Evolutionary conservation across 1,140 invertebrate species (phyloP).

Genomic region (Geopemphigus sp.): DNA sequence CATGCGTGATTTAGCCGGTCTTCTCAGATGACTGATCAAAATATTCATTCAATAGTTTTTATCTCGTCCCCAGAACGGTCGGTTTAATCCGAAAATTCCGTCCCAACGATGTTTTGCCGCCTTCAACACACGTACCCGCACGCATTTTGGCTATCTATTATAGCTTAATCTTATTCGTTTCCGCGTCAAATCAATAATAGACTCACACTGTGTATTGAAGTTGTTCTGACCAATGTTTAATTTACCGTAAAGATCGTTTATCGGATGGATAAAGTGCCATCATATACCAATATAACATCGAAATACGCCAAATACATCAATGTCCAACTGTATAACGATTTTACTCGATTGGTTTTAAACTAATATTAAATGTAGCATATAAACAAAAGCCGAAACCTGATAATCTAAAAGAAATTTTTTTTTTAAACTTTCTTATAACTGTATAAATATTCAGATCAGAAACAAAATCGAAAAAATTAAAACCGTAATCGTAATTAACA

Average conservation of each 20-base stretch:
- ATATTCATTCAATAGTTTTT: neutral
- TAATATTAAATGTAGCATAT: no score
- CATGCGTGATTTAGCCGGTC: neutral
- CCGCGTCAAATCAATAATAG: neutral
- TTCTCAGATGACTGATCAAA: neutral
- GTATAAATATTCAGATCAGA: no score
- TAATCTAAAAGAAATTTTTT: no score
- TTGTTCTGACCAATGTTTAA: conserved; percentile 17
- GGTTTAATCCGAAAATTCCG: neutral
- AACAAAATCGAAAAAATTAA: no score
- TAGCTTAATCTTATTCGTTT: neutral
- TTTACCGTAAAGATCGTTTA: neutral
- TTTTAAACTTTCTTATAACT: no score
- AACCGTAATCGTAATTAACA: no score
- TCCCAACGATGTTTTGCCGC: neutral
- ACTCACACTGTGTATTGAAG: neutral
- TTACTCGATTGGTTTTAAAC: no score
- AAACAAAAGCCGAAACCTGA: no score
- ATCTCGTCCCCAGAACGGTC: neutral
- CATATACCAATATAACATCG: neutral
- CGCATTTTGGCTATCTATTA: neutral
- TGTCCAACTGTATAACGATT: no score
- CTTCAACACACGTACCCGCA: neutral
- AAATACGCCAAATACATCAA: neutral
- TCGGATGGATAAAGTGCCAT: neutral